Evolutionary conservation across 2,113 vertebrate genomes (phyloP), one percentile per base, ranked within the genome.

Genomic region (Oriolus oriolus): DNA sequence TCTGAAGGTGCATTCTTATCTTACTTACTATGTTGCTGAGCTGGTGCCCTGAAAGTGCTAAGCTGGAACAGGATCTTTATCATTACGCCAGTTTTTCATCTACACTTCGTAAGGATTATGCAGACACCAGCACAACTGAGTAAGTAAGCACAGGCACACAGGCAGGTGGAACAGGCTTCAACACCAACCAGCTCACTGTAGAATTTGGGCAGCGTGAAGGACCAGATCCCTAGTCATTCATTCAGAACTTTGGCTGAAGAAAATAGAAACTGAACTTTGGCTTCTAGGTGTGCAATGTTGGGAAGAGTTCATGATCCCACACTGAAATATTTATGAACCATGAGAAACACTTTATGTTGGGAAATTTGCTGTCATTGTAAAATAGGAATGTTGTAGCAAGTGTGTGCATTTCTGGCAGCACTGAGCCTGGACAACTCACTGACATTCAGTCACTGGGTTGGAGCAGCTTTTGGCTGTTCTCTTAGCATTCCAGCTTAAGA

Each of bases 171-270:
- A 82, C 16, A 64, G 28, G 19, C 39, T 81, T 89, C 84, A 47
- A 33, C 0, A 1, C 8, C 6, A 7, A 49, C 10, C 13, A 83
- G 15, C 7, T 76, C 0, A 0, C 39, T 69, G 23, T 16, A 83
- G 37, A 93, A 84, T 83, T 50, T 7, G 8, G 59, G 37, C 13
- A 45, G 61, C 39, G 16, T 64, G 45, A 7, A 10, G 53, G 45
- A 76, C 22, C 10, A 63, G 27, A 41, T 54, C 6, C 12, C 33
- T 59, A 63, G 14, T 30, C 31, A 83, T 30, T 80, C 0, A 74
- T 61, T 79, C 23, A 87, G 37, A 90, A 56, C 14, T 65, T 5
- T 60, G 15, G 21, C 52, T 44, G 41, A 73, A 92, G 37, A 69
- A 71, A 85, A 90, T 0, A 83, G 23, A 79, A 77, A 74, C 13